Conservation (phyloP, 1,140 invertebrate species). For the Cotesia vestalis region DNA sequence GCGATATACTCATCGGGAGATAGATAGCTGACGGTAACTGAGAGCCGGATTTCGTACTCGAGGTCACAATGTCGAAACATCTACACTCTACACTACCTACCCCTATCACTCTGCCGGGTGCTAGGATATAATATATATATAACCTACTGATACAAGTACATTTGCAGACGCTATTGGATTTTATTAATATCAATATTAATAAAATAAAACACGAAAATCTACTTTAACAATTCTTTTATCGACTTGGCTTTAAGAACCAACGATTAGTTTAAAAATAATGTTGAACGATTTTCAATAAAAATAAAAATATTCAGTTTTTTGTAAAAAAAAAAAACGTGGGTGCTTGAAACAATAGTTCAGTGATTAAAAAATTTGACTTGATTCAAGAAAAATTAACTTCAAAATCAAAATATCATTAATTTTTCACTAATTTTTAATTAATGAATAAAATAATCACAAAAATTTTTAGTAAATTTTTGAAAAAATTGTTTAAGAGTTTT, state of each 20-base stretch:
- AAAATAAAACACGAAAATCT: neutral
- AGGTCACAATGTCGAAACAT: constrained; percentile 52
- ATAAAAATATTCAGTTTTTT: neutral
- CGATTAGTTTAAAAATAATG: too few species aligned
- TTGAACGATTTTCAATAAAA: neutral
- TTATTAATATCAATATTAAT: constrained; percentile 42
- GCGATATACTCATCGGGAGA: constrained; percentile 37
- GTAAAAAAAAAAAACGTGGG: too few species aligned
- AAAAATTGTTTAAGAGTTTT: too few species aligned
- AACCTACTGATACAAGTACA: constrained; percentile 56
- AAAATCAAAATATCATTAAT: too few species aligned
- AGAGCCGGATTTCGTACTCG: constrained; percentile 49
- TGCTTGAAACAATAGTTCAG: too few species aligned
- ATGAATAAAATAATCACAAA: neutral
- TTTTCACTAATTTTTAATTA: too few species aligned
- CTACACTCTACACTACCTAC: constrained; percentile 18
- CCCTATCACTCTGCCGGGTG: constrained; percentile 46
- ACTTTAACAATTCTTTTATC: neutral
- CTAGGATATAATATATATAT: constrained; percentile 42
- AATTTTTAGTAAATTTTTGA: neutral
- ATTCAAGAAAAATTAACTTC: too few species aligned
- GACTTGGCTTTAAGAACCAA: too few species aligned
- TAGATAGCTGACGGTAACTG: constrained; percentile 37
- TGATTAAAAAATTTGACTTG: too few species aligned
- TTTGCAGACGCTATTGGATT: constrained; percentile 57